Conservation (phyloP, 2,888 invertebrate genomes). For the Stenoptilia bipunctidactyla region DNA sequence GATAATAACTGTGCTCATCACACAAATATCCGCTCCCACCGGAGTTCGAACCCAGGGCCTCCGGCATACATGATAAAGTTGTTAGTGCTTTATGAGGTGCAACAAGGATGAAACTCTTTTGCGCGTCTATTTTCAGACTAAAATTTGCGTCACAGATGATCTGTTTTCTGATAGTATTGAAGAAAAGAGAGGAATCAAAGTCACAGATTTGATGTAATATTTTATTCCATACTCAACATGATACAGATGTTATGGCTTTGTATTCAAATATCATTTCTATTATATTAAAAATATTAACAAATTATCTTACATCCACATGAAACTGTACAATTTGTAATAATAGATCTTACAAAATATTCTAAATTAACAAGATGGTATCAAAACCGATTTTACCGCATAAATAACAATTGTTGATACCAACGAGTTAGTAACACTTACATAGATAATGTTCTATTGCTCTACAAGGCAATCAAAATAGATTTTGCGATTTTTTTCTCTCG, state of each 20-base stretch:
- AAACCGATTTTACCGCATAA: slow-evolving; percentile 11
- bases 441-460: slow-evolving; percentile 36
- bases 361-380: slow-evolving; percentile 38
- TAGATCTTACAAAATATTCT: slow-evolving; percentile 62
- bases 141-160: too few relatives aligned
- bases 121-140: too few relatives aligned
- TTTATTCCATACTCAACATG: slow-evolving; percentile 67
- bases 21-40: too few relatives aligned
- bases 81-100: too few relatives aligned
- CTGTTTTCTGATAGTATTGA: too few relatives aligned
- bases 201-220: slow-evolving; percentile 23
- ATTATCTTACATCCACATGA: slow-evolving; percentile 69
- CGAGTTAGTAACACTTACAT: slow-evolving; percentile 45
- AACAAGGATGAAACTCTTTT: too few relatives aligned
- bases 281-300: slow-evolving; percentile 70
- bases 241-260: slow-evolving; percentile 70
- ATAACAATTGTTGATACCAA: slow-evolving; percentile 25
- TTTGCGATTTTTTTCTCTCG: slow-evolving; percentile 23
- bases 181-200: too few relatives aligned
- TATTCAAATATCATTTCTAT: slow-evolving; percentile 62
- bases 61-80: too few relatives aligned
- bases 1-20: too few relatives aligned
- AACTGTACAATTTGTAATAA: slow-evolving; percentile 66
- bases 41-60: too few relatives aligned
- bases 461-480: slow-evolving; percentile 45